Evolutionary conservation across 2,888 invertebrate genomes (phyloP), one percentile per base, ranked within the genome.

Genomic region (Caenorhabditis auriculariae): DNA sequence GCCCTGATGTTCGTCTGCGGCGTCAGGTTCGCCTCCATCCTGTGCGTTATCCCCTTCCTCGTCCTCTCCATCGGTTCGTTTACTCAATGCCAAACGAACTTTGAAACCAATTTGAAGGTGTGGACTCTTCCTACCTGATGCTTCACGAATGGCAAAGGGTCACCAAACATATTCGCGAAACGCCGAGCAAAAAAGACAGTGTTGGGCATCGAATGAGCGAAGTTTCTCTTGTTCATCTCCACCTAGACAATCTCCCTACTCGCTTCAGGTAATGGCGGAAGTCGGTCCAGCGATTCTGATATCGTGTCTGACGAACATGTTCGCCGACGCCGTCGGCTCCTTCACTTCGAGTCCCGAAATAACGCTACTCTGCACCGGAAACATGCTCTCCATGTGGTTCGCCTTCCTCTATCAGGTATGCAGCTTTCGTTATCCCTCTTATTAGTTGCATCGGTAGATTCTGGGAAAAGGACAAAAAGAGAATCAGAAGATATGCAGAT

Each of bases 111-210:
- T 3, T 51, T 60, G 9, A 51, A 69, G 76, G 77, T 9, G 78
- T 78, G 15, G 78, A 78, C 56, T 68, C 68, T 21, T 74, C 75
- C 6, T 78, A 77, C 46, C 64, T 78, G 28, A 78, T 78, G 78
- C 77, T 78, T 37, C 78, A 78, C 54, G 78, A 78, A 63, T 78
- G 78, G 78, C 78, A 78, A 55, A 54, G 77, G 24, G 78, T 78
- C 23, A 75, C 73, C 23, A 77, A 78, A 43, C 76, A 76, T 46
- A 75, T 74, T 45, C 60, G 76, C 4, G 75, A 77, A 35, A 65
- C 69, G 4, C 76, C 76, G 2, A 61, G 58, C 12, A 68, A 76
- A 27, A 74, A 74, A 44, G 75, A 75, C 52, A 67, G 60, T 27
- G 75, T 78, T 6, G 78, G 78, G 4, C 75, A 74, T 49, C 56